Evolutionary conservation across 2,888 invertebrate species (phyloP).

Genomic region (Lochmaea capreae): DNA sequence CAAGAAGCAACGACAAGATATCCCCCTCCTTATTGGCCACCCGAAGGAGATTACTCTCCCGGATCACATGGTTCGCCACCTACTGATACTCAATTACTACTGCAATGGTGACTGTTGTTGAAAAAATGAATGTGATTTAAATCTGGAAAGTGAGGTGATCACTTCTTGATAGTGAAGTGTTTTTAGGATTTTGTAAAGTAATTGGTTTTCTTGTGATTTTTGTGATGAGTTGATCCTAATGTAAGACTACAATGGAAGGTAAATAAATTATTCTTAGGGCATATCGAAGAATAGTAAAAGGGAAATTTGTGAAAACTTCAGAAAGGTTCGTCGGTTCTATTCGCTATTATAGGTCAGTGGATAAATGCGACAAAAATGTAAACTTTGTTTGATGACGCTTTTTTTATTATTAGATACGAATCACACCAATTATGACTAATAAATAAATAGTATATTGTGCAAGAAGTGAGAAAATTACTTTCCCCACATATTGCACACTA

Average conservation of each 20-base stretch:
- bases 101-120: constrained; percentile 61
- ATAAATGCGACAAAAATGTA: too few species aligned
- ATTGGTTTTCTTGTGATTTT: constrained; percentile 33
- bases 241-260: constrained; percentile 7
- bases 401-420: too few species aligned
- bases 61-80: constrained; percentile 60
- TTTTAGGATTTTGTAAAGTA: constrained; percentile 28
- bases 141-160: constrained; percentile 21
- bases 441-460: too few species aligned
- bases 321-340: too few species aligned
- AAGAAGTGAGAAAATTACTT: too few species aligned
- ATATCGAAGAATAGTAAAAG: neutral
- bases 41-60: constrained; percentile 62
- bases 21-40: constrained; percentile 61
- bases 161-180: constrained; percentile 10
- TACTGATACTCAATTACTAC: constrained; percentile 61
- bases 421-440: too few species aligned
- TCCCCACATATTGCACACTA: too few species aligned
- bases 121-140: constrained; percentile 47
- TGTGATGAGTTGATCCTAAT: constrained; percentile 13
- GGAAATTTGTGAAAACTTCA: neutral
- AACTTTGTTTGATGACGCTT: too few species aligned
- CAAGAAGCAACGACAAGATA: constrained; percentile 62
- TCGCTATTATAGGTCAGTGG: too few species aligned
- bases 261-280: neutral